Evolutionary conservation across 2,888 invertebrate genomes (phyloP).

Genomic region (Rotaria macrura): DNA sequence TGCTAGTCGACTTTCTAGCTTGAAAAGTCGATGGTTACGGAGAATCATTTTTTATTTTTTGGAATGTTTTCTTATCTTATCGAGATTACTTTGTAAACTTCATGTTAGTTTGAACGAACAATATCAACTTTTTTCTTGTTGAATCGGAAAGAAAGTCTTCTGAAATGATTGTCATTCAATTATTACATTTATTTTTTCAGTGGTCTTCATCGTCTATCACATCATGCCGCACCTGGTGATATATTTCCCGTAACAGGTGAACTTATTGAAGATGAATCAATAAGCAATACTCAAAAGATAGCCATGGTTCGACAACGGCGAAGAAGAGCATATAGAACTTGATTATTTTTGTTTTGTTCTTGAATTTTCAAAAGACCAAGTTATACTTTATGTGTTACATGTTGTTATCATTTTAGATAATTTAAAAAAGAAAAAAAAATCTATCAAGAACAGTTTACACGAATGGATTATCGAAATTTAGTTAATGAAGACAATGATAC

Average conservation of each 20-base stretch:
- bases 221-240: neutral
- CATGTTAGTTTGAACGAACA: too few species aligned
- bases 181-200: neutral
- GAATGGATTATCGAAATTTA: conserved; percentile 4
- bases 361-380: neutral
- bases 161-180: too few species aligned
- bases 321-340: neutral
- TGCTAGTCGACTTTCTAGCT: too few species aligned
- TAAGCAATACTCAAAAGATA: neutral
- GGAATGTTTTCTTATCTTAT: too few species aligned
- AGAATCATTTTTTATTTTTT: too few species aligned
- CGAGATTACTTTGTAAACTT: too few species aligned
- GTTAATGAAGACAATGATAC: neutral
- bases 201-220: conserved; percentile 22
- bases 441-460: neutral
- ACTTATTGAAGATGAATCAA: neutral
- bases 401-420: neutral
- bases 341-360: neutral
- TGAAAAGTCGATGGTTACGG: too few species aligned
- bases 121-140: too few species aligned
- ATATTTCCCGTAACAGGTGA: neutral
- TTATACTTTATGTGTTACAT: neutral
- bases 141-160: too few species aligned
- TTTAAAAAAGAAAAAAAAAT: too few species aligned
- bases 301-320: neutral